Conservation (phyloP, 2,113 vertebrate genomes). For the Hemichromis elongatus region DNA sequence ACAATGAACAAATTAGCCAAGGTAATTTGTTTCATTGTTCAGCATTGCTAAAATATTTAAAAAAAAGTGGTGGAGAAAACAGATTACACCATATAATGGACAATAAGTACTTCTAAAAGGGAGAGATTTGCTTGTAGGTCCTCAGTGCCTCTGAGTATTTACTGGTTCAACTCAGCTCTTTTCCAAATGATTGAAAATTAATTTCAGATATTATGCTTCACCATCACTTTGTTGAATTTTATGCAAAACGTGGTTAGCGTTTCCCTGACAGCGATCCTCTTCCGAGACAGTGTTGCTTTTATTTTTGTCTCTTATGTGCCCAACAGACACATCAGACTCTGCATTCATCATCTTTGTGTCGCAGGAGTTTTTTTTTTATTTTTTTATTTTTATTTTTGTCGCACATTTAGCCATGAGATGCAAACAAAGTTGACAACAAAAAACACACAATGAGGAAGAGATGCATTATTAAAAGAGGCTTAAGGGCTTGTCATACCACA, state of each 20-base stretch:
- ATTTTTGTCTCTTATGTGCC: background rate
- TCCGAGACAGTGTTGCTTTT: background rate
- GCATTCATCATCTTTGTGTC: slow-evolving; percentile 3
- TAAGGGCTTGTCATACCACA: slow-evolving; percentile 24
- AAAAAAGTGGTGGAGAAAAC: background rate
- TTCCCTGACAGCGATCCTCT: background rate
- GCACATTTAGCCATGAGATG: background rate
- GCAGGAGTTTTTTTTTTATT: background rate
- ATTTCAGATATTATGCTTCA: background rate
- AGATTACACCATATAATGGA: background rate
- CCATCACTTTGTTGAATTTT: background rate
- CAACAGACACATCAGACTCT: background rate
- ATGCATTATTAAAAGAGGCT: slow-evolving; percentile 47
- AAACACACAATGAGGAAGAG: slow-evolving; percentile 35
- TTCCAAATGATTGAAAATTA: background rate
- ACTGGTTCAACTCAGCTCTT: background rate
- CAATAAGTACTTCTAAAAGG: background rate
- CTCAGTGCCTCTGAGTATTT: background rate
- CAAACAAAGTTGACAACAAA: slow-evolving; percentile 17
- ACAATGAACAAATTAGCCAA: background rate
- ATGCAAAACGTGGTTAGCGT: background rate
- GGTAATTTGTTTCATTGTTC: background rate
- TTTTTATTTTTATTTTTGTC: background rate
- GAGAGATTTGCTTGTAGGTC: background rate
- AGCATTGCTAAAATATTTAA: background rate